Evolutionary conservation across 1,140 invertebrate species (phyloP).

Genomic region (Tetramorium parvispinum): DNA sequence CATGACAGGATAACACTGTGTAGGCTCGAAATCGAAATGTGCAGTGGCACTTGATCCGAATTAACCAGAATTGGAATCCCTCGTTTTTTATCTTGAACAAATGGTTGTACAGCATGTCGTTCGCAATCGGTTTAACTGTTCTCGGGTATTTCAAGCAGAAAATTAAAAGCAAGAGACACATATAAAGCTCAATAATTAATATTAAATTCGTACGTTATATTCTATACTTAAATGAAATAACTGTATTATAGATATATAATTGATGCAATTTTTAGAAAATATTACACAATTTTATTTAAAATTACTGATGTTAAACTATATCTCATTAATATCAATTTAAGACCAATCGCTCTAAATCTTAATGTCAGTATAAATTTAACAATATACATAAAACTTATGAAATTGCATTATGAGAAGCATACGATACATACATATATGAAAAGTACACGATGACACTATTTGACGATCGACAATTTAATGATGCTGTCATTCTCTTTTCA

Average conservation of each 20-base stretch:
- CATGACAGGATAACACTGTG: neutral
- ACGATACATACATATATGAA: neutral
- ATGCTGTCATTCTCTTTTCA: constrained; percentile 15
- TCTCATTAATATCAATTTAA: neutral
- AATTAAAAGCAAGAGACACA: neutral
- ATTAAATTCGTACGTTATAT: neutral
- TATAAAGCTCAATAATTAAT: neutral
- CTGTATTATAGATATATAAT: neutral
- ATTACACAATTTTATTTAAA: neutral
- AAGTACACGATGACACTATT: neutral
- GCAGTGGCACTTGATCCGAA: constrained; percentile 15
- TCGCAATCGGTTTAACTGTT: neutral
- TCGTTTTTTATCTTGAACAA: constrained; percentile 19
- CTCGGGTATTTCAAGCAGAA: neutral
- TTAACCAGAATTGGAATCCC: constrained; percentile 13
- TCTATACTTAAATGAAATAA: neutral
- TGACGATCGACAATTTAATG: neutral
- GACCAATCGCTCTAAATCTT: neutral
- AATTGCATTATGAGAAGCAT: neutral
- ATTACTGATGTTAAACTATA: neutral
- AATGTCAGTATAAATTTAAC: neutral
- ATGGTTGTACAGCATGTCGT: neutral
- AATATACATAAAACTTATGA: neutral
- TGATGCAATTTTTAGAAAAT: neutral
- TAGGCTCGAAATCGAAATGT: constrained; percentile 28